Conservation (phyloP, 2,888 invertebrate genomes). For the Plemyria rubiginata region DNA sequence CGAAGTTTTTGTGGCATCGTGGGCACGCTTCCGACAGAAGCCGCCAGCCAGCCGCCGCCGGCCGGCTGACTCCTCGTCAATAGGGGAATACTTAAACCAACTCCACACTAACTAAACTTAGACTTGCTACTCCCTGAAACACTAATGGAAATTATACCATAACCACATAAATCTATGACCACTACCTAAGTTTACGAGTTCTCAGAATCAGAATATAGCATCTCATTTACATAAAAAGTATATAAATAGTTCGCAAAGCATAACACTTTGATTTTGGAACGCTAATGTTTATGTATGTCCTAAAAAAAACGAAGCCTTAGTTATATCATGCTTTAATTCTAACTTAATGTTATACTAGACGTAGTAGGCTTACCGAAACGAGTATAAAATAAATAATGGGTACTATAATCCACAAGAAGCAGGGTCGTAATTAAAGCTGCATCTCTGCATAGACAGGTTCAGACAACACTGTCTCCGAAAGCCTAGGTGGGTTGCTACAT, state of each 20-base stretch:
- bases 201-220: constrained; percentile 48
- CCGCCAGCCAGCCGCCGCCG: constrained; percentile 51
- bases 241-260: constrained; percentile 29
- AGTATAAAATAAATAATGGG: constrained; percentile 11
- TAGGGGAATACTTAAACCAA: constrained; percentile 73
- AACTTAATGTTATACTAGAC: constrained; percentile 14
- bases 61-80: constrained; percentile 49
- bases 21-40: constrained; percentile 64
- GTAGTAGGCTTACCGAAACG: constrained; percentile 11
- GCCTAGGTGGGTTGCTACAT: constrained; percentile 36
- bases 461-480: constrained; percentile 26
- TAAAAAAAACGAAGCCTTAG: constrained; percentile 26
- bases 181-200: constrained; percentile 43
- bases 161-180: too few relatives aligned
- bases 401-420: constrained; percentile 25
- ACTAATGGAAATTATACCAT: constrained; percentile 63
- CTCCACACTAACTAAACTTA: constrained; percentile 67
- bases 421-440: constrained; percentile 28
- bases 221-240: constrained; percentile 46
- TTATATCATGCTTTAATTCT: constrained; percentile 21
- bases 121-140: constrained; percentile 59
- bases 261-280: constrained; percentile 38
- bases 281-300: constrained; percentile 42
- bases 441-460: constrained; percentile 18
- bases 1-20: constrained; percentile 79